Base-by-base conservation (phyloP, 2,888 invertebrate genomes). In the Helicoverpa assulta region DNA sequence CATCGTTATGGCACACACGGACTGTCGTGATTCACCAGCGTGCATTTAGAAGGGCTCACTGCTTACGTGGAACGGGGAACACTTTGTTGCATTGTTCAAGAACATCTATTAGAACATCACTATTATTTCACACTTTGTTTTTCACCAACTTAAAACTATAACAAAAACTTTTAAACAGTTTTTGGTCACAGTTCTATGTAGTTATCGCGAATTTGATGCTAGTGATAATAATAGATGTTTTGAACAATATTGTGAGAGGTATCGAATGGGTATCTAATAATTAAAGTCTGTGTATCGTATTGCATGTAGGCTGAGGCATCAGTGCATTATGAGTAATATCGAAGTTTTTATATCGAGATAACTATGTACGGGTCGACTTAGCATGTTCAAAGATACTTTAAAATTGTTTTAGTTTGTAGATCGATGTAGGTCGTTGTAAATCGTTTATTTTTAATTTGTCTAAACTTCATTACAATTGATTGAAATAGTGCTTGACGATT, bases 1-100 rank as follows among this genome's bases (percentile, higher is more conserved):
- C 93, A 94, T 93, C 88, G 89, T 91, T 92, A 93, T 92, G 88
- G 86, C 90, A 90, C 93, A 85, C 87, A 86, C 86, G 91, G 88
- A 88, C 76, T 89, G 83, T 81, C 86, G 89, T 89, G 86, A 85
- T 80, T 89, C 94, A 94, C 94, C 88, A 88, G 89, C 93, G 94
- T 93, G 94, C 94, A 93, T 93, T 70, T 86, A 90, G 85, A 90
- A 87, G 91, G 93, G 92, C 84, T 93, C 95, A 95, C 95, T 91
- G 95, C 95, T 95, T 95, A 88, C 87, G 90, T 92, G 94, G 93
- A 93, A 92, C 90, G 91, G 94, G 91, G 84, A 85, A 91, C 91
- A 92, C 93, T 81, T 83, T 80, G 76, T 80, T 83, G 76, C 81
- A 76, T 86, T 88, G 88, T 89, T 87, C 88, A 92, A 90, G 90